Conservation (phyloP, 2,888 invertebrate species). For the Drosophila picticornis region DNA sequence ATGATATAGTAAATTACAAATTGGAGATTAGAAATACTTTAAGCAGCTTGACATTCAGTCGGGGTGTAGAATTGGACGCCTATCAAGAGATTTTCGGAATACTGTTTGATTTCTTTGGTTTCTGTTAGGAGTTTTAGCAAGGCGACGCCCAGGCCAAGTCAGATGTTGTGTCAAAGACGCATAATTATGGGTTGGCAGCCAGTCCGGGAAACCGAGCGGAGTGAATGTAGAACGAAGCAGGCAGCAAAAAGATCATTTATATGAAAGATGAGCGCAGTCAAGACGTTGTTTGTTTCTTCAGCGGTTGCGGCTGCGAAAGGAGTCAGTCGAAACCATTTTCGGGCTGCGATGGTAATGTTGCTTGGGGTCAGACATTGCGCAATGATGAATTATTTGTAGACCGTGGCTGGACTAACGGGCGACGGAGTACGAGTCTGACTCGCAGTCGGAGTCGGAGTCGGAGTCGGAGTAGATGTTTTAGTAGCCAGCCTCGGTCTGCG, state of each 20-base stretch:
- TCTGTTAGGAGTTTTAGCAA: slow-evolving; percentile 33
- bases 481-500: slow-evolving; percentile 5
- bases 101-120: slow-evolving; percentile 6
- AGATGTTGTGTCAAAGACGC: slow-evolving; percentile 72
- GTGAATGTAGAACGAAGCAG: slow-evolving; percentile 36
- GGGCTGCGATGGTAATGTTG: slow-evolving; percentile 45
- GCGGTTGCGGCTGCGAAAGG: slow-evolving; percentile 38
- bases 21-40: background rate
- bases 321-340: slow-evolving; percentile 45
- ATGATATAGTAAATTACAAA: background rate
- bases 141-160: slow-evolving; percentile 29
- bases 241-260: slow-evolving; percentile 67
- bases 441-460: background rate
- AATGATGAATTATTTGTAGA: slow-evolving; percentile 82
- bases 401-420: slow-evolving; percentile 42
- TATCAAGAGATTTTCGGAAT: background rate
- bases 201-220: slow-evolving; percentile 33
- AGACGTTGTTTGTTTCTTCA: slow-evolving; percentile 50
- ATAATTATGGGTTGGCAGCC: slow-evolving; percentile 80
- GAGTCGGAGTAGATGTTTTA: slow-evolving; percentile 5
- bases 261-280: slow-evolving; percentile 68
- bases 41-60: background rate
- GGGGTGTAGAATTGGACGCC: background rate
- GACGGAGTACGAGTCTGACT: slow-evolving; percentile 1
- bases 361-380: slow-evolving; percentile 55